These are phyloP conservation scores for Leptobrachium leishanense DNA, from an alignment of 2,113 vertebrate species.

Conservation along the genomic window DNA sequence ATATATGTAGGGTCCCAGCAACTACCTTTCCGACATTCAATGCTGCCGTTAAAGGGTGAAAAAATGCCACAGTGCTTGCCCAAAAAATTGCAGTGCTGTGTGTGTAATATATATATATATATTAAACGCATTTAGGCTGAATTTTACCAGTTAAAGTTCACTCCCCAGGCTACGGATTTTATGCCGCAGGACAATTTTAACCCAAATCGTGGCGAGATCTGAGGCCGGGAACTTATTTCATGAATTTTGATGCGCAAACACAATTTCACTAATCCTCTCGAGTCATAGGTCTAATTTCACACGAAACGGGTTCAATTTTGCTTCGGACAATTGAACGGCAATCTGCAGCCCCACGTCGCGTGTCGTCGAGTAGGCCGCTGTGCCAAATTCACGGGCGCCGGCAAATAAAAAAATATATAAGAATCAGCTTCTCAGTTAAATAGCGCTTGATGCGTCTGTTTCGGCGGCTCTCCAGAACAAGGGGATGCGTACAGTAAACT, in stretches of 20 bases:
- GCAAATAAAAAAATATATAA: background rate
- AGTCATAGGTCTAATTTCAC: background rate
- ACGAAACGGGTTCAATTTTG: background rate
- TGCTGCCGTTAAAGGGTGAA: no score
- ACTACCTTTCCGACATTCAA: no score
- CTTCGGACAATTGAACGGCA: slow-evolving; percentile 6
- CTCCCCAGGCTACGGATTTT: no score
- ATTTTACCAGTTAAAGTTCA: no score
- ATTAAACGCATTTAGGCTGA: no score
- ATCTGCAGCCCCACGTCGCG: background rate
- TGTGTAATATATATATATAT: no score
- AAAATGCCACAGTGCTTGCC: no score
- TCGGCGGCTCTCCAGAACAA: background rate
- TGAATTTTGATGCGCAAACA: slow-evolving; percentile 5
- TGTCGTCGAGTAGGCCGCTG: background rate
- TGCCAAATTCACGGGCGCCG: background rate
- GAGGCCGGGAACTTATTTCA: background rate
- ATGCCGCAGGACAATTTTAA: background rate
- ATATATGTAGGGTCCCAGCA: no score
- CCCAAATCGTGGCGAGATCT: background rate
- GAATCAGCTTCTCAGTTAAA: background rate
- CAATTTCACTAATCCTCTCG: slow-evolving; percentile 30
- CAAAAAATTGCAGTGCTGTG: no score
- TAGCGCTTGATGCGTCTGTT: slow-evolving; percentile 4
- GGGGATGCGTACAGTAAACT: slow-evolving; percentile 20